These are phyloP conservation scores for Saccostrea glomerata DNA, from an alignment of 1,140 invertebrate species.

Conservation along the genomic window DNA sequence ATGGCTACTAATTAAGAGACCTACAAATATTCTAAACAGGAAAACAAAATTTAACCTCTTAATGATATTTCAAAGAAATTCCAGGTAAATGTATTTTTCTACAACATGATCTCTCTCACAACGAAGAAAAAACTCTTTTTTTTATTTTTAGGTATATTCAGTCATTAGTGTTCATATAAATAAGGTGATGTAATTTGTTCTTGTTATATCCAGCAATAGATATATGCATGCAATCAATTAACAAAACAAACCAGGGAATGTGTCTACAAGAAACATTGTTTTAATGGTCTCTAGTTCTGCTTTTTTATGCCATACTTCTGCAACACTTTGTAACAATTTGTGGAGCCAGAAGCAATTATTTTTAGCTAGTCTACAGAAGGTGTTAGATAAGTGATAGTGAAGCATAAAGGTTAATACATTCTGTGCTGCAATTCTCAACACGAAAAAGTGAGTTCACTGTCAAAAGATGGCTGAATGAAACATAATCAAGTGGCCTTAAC, in stretches of 20 bases:
- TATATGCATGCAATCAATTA: slow-evolving; percentile 2
- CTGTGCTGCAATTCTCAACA: background rate
- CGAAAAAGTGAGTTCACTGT: background rate
- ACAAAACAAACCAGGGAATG: background rate
- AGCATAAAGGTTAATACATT: background rate
- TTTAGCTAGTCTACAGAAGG: background rate
- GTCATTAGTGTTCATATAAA: background rate
- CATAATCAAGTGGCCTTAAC: no score
- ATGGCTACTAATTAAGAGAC: no score
- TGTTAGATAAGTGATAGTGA: background rate
- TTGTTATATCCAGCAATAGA: background rate
- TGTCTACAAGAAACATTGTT: background rate
- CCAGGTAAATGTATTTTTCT: no score
- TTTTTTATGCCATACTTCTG: slow-evolving; percentile 8
- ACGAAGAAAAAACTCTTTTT: no score
- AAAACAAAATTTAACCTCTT: no score
- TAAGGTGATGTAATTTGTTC: slow-evolving; percentile 16
- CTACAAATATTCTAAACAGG: no score
- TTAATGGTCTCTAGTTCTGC: background rate
- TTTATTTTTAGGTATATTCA: background rate
- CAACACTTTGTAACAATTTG: slow-evolving; percentile 34
- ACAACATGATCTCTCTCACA: no score
- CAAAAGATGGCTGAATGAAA: no score
- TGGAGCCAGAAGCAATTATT: slow-evolving; percentile 12
- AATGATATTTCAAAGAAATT: no score